Conservation (phyloP, 2,797 vertebrate genomes). For the Liparis tanakae region DNA sequence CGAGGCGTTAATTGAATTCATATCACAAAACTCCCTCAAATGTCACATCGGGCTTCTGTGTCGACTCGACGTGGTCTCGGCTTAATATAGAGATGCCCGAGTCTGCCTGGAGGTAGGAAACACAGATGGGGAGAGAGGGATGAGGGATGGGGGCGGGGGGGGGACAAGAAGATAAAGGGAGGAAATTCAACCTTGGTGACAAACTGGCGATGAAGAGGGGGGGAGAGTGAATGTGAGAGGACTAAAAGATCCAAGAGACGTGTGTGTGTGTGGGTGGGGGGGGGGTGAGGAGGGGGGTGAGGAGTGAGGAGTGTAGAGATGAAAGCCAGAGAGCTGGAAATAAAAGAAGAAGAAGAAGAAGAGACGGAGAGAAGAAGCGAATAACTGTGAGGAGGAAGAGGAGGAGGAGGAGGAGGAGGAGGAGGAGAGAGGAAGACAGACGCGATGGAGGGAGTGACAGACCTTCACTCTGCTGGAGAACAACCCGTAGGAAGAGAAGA, state of each 20-base stretch:
- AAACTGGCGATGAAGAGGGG: slow-evolving; percentile 42
- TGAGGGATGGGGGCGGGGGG: slow-evolving; percentile 21
- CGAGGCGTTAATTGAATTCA: slow-evolving; percentile 37
- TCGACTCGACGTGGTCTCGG: slow-evolving; percentile 56
- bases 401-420: slow-evolving; percentile 32
- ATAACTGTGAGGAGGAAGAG: slow-evolving; percentile 39
- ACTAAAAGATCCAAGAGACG: slow-evolving; percentile 39
- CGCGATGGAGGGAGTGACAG: slow-evolving; percentile 74
- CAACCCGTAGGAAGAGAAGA: slow-evolving; percentile 53
- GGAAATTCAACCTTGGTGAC: slow-evolving; percentile 63
- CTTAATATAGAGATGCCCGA: slow-evolving; percentile 72
- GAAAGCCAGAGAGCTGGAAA: slow-evolving; percentile 27
- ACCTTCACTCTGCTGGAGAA: slow-evolving; percentile 68
- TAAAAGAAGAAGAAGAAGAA: slow-evolving; percentile 10
- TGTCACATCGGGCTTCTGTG: slow-evolving; percentile 59
- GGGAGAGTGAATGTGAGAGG: slow-evolving; percentile 31
- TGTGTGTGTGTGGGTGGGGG: not conserved
- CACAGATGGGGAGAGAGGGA: slow-evolving; percentile 69
- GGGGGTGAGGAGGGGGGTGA: slow-evolving; percentile 20
- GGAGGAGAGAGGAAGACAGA: slow-evolving; percentile 41
- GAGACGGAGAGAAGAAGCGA: slow-evolving; percentile 5
- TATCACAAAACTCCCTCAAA: slow-evolving; percentile 7
- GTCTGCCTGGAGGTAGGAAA: slow-evolving; percentile 76
- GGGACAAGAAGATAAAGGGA: slow-evolving; percentile 48
- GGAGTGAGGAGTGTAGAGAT: slow-evolving; percentile 28